These are phyloP conservation scores for Stenodera caucasica DNA, from an alignment of 2,888 invertebrate genomes.

Conservation along the genomic window DNA sequence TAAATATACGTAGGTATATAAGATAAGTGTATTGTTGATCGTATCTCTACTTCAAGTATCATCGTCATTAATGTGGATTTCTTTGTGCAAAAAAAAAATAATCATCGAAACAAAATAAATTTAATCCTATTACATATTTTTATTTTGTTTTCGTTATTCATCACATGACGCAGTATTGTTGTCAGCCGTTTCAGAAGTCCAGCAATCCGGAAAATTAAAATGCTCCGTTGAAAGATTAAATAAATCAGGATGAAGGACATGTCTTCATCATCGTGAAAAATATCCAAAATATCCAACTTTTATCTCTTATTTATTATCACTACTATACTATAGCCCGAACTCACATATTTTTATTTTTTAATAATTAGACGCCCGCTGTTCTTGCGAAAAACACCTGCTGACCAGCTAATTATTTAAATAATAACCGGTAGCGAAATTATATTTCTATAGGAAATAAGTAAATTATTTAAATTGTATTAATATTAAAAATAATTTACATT, in stretches of 20 bases:
- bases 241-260: slow-evolving; percentile 43
- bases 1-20: slow-evolving; percentile 14
- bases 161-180: slow-evolving; percentile 22
- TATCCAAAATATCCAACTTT: slow-evolving; percentile 13
- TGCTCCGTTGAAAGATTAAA: slow-evolving; percentile 51
- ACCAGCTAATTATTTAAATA: slow-evolving; percentile 26
- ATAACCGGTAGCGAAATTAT: slow-evolving; percentile 37
- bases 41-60: too few relatives aligned
- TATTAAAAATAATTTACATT: too few relatives aligned
- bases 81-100: slow-evolving; percentile 6
- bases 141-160: slow-evolving; percentile 26
- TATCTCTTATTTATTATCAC: background rate
- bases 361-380: slow-evolving; percentile 5
- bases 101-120: background rate
- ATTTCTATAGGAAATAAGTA: slow-evolving; percentile 34
- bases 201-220: slow-evolving; percentile 52
- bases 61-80: too few relatives aligned
- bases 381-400: slow-evolving; percentile 18
- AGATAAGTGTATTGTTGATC: slow-evolving; percentile 26
- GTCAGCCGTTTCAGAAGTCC: slow-evolving; percentile 32
- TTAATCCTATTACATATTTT: slow-evolving; percentile 14
- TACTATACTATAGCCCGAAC: too few relatives aligned
- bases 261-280: slow-evolving; percentile 18
- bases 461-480: slow-evolving; percentile 38
- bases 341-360: too few relatives aligned